phyloP scores from a whole-genome alignment of 2,888 invertebrate species.

The Formica aserva region DNA sequence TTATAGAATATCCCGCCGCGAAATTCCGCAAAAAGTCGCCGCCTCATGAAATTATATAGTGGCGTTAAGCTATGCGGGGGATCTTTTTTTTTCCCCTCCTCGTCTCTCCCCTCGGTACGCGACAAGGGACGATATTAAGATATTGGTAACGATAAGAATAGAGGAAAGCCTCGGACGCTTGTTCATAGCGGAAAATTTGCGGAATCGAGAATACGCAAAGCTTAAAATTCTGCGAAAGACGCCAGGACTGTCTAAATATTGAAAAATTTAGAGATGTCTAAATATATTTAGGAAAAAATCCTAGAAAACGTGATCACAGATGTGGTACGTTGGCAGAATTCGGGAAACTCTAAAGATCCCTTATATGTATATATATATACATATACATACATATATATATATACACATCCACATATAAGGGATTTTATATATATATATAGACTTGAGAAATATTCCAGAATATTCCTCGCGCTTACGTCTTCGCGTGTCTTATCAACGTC shows the following conservation, averaged over 20 bases:
- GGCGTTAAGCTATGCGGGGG: conserved; percentile 30
- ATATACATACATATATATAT: no score
- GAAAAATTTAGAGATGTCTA: background rate
- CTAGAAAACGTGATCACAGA: background rate
- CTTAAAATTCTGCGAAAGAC: background rate
- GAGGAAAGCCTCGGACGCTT: background rate
- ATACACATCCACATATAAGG: no score
- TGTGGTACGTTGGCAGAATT: background rate
- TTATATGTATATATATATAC: background rate
- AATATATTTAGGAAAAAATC: background rate
- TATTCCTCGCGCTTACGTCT: conserved; percentile 27
- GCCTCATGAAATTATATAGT: conserved; percentile 36
- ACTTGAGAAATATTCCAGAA: conserved; percentile 4
- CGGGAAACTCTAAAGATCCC: background rate
- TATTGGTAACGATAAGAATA: background rate
- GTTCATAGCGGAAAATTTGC: background rate
- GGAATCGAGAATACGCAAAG: background rate
- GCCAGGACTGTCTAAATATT: background rate
- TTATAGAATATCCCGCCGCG: conserved; percentile 26
- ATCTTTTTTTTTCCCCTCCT: background rate
- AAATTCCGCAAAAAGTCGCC: conserved; percentile 38
- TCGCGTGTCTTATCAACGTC: conserved; percentile 14
- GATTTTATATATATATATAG: background rate
- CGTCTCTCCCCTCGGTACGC: background rate
- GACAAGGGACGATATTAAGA: background rate